Conservation (phyloP, 2,113 vertebrate genomes). For the Rhinoptilus africanus region DNA sequence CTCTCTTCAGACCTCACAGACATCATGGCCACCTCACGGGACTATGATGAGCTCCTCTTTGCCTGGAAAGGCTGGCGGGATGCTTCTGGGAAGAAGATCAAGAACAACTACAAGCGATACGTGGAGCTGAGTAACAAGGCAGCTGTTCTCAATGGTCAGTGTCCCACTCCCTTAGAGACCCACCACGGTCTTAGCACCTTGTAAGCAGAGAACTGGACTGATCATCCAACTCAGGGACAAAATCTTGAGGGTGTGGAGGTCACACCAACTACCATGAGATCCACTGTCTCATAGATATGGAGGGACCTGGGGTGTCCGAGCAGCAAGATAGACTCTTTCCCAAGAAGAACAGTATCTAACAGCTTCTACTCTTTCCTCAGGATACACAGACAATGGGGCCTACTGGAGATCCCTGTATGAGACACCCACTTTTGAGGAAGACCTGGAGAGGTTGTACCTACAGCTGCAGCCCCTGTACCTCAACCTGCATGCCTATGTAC, state of each 20-base stretch:
- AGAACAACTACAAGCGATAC: slow-evolving; percentile 81
- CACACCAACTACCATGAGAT: neutral
- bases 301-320: neutral
- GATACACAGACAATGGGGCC: slow-evolving; percentile 84
- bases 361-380: slow-evolving; percentile 58
- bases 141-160: slow-evolving; percentile 87
- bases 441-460: slow-evolving; percentile 87
- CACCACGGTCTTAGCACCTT: neutral
- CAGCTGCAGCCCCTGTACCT: slow-evolving; percentile 91
- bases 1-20: slow-evolving; percentile 83
- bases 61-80: slow-evolving; percentile 92
- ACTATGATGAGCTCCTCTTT: slow-evolving; percentile 87
- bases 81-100: slow-evolving; percentile 83
- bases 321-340: neutral
- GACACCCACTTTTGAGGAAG: slow-evolving; percentile 84
- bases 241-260: neutral
- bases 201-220: neutral
- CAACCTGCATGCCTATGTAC: slow-evolving; percentile 91
- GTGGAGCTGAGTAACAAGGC: slow-evolving; percentile 91
- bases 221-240: neutral
- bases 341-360: neutral
- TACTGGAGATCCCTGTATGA: slow-evolving; percentile 93
- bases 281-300: neutral
- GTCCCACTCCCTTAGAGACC: neutral
- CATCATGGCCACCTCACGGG: slow-evolving; percentile 85